phyloP scores from a whole-genome alignment of 2,888 invertebrate species.

The Venusia cambrica region DNA sequence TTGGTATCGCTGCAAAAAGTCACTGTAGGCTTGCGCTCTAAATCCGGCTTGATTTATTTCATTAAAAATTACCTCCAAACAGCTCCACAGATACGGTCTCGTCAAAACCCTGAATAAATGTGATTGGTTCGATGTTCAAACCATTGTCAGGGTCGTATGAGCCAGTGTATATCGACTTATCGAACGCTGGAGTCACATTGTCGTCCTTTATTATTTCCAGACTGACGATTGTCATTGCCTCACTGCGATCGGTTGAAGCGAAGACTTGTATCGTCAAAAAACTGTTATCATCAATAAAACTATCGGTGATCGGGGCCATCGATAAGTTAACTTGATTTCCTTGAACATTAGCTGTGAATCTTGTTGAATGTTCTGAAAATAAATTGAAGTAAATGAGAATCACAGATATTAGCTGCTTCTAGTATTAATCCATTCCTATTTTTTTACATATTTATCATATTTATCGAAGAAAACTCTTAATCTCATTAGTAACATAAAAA shows the following conservation, averaged over 20 bases:
- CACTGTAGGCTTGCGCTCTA: too few relatives aligned
- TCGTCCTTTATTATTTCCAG: constrained; percentile 60
- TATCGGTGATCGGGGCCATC: constrained; percentile 41
- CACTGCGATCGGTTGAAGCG: constrained; percentile 40
- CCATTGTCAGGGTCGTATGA: constrained; percentile 41
- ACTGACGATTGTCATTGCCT: constrained; percentile 44
- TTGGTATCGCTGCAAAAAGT: too few relatives aligned
- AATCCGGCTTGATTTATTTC: too few relatives aligned
- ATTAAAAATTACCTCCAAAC: constrained; percentile 55
- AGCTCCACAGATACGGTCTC: constrained; percentile 44
- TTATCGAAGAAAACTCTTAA: too few relatives aligned
- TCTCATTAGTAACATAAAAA: too few relatives aligned
- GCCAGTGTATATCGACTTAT: constrained; percentile 47
- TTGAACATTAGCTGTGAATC: constrained; percentile 38
- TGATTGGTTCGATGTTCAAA: constrained; percentile 44
- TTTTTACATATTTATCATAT: too few relatives aligned
- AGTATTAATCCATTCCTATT: too few relatives aligned
- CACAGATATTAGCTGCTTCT: too few relatives aligned
- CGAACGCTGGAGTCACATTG: constrained; percentile 52
- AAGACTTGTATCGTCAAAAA: constrained; percentile 47
- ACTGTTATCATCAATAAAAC: constrained; percentile 45
- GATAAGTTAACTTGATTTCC: constrained; percentile 43
- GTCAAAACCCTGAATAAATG: constrained; percentile 53
- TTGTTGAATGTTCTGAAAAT: constrained; percentile 45
- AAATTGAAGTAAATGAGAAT: not conserved